phyloP scores from a whole-genome alignment of 2,888 invertebrate genomes.

The Amiota mariae region DNA sequence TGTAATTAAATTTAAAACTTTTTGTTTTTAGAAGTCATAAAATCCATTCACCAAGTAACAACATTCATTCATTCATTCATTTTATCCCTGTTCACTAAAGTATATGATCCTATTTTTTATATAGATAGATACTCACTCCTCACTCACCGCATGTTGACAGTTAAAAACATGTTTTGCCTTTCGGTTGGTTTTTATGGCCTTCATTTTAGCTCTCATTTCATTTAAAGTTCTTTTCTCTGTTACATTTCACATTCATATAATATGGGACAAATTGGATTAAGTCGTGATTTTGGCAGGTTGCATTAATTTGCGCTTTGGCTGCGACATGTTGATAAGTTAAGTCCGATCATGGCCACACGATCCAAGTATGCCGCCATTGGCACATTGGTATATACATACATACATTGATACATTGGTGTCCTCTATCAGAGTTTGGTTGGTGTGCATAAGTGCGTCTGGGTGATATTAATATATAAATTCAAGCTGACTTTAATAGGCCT shows the following conservation, averaged over 20 bases:
- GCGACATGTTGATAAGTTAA: background rate
- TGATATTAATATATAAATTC: background rate
- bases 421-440: background rate
- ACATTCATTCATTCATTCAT: background rate
- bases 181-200: background rate
- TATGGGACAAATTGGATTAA: slow-evolving; percentile 28
- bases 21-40: background rate
- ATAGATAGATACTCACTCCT: no score
- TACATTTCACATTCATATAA: slow-evolving; percentile 6
- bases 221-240: background rate
- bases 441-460: background rate
- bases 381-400: background rate
- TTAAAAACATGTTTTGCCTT: background rate
- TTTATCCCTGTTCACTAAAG: no score
- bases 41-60: background rate
- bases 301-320: slow-evolving; percentile 20
- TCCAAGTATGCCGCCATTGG: no score
- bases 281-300: slow-evolving; percentile 25
- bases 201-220: background rate
- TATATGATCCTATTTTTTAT: no score
- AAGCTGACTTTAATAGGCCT: slow-evolving; percentile 1
- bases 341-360: background rate
- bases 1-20: slow-evolving; percentile 4
- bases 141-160: background rate
- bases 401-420: background rate